Percentiles rank a stretch among this genome's conserved stretches.
phyloP scores from a whole-genome alignment of 2,113 vertebrate genomes.

The Alouatta palliata region DNA sequence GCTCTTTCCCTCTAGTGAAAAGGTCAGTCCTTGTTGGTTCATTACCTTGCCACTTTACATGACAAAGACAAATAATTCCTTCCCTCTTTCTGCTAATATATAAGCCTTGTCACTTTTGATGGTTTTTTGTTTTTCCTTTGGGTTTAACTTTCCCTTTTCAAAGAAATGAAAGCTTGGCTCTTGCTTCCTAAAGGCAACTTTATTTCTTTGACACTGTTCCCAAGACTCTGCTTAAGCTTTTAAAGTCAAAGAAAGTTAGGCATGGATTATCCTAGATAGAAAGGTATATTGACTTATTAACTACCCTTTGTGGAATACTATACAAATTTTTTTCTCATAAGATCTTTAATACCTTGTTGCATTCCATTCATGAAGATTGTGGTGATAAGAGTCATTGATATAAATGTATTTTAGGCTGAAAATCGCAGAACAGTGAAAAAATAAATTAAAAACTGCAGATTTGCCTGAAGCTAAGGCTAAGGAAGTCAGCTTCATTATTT shows the following conservation, averaged over 20 bases:
- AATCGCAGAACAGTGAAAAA: neutral
- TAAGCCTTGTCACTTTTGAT: neutral
- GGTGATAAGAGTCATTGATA: neutral
- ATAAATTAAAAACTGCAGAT: neutral
- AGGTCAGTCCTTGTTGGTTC: neutral
- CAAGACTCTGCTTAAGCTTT: neutral
- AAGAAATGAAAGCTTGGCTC: slow-evolving; percentile 1
- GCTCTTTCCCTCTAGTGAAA: neutral
- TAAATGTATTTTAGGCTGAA: neutral
- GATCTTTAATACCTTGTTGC: neutral
- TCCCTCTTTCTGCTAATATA: neutral
- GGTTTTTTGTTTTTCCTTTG: neutral
- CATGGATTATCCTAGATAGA: neutral
- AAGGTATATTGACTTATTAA: neutral
- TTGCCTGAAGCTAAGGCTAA: neutral
- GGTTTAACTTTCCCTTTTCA: slow-evolving; percentile 3
- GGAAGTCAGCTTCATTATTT: neutral
- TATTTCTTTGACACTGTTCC: neutral
- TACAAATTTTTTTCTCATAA: neutral
- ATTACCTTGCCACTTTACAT: neutral
- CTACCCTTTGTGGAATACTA: neutral
- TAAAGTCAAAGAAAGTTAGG: neutral
- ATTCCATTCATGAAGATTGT: neutral
- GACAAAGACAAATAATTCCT: neutral
- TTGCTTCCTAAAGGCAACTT: slow-evolving; percentile 16